Base-by-base conservation (phyloP, 2,113 vertebrate species). In the Ceuthmochares aereus region DNA sequence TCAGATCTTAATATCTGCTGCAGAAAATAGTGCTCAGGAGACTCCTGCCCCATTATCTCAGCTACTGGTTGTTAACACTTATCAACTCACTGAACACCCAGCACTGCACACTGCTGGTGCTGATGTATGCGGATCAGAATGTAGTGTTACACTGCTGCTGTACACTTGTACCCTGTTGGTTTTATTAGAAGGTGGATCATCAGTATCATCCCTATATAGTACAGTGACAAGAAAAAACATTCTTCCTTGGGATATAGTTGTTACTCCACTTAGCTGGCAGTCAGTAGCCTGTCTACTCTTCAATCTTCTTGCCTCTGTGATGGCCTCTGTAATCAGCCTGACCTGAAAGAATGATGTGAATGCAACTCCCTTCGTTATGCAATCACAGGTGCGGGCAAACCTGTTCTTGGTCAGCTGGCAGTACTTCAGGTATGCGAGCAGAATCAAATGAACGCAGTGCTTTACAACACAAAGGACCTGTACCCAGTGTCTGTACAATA, bases 21-120 rank as follows among this genome's bases (percentile, higher is more conserved):
- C n/a, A 40, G 32, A 40, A 75, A 16, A 11, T 40, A 16, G 0
- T 63, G 22, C 58, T 60, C 7, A 1, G 3, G 3, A 58, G 52
- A 32, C 7, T 67, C 30, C 22, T n/a, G 49, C n/a, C 43, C 26
- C 0, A 0, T 63, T 66, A 27, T 2, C 26, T 94, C 54, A 62
- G 77, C 43, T 73, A 73, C 55, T 87, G 43, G 18, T 25, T 47
- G 15, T n/a, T 14, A 87, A 51, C 21, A 40, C 6, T 52, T 45
- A 40, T 42, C 21, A 85, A 26, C 8, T 34, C 16, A 27, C 10
- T 5, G 22, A 49, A 60, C 27, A 74, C 45, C 47, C n/a, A 7
- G 21, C 81, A 45, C 30, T 9, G 14, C 56, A 42, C 0, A 1
- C 11, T 27, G 16, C n/a, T 58, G 9, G 1, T 8, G 66, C 23